phyloP scores from a whole-genome alignment of 2,113 vertebrate genomes.

The Hippocampus guttulatus region DNA sequence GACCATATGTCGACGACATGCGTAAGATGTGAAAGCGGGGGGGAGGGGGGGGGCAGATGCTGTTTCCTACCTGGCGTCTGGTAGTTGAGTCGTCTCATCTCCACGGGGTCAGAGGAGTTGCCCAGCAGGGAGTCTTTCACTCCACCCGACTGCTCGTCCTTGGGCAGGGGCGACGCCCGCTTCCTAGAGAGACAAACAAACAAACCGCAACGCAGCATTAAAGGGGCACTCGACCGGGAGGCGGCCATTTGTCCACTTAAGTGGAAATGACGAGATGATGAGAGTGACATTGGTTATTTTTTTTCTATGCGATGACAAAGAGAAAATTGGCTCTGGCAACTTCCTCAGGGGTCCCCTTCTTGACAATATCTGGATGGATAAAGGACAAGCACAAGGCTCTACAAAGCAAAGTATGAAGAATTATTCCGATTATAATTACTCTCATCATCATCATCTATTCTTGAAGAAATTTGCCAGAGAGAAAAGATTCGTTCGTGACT shows the following conservation, averaged over 20 bases:
- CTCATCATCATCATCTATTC: background rate
- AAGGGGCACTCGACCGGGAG: slow-evolving; percentile 2
- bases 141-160: slow-evolving; percentile 90
- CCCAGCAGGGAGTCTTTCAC: slow-evolving; percentile 92
- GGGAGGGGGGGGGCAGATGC: background rate
- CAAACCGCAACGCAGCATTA: slow-evolving; percentile 9
- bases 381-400: background rate
- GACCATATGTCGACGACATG: background rate
- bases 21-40: no score
- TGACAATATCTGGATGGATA: background rate
- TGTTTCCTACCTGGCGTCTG: slow-evolving; percentile 87
- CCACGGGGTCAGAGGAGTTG: slow-evolving; percentile 92
- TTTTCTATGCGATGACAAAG: slow-evolving; percentile 13
- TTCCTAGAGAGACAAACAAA: slow-evolving; percentile 80
- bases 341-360: background rate
- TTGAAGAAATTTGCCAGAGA: background rate
- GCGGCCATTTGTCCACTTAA: slow-evolving; percentile 10
- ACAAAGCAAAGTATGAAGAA: no score
- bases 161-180: slow-evolving; percentile 89
- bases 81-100: slow-evolving; percentile 96
- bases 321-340: background rate
- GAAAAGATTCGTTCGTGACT: background rate
- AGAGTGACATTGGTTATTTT: slow-evolving; percentile 14
- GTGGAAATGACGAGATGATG: slow-evolving; percentile 24
- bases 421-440: no score